Percentiles rank a stretch among this genome's conserved stretches.
phyloP scores from a whole-genome alignment of 1,140 invertebrate genomes.

The Zaprionus inermis region DNA sequence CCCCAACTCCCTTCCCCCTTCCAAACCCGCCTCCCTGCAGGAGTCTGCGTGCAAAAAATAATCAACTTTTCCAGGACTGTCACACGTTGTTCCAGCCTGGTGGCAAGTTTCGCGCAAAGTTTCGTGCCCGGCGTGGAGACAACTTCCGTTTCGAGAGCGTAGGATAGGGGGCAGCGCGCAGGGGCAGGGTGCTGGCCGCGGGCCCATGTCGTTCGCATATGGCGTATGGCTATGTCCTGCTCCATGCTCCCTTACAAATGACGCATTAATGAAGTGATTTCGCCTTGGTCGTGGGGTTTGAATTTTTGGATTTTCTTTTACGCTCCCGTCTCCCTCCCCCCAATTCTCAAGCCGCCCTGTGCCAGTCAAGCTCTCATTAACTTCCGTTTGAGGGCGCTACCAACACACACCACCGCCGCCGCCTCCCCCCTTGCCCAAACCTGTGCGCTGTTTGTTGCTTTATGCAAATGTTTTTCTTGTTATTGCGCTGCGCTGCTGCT shows the following conservation, averaged over 20 bases:
- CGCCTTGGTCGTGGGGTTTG: constrained; percentile 46
- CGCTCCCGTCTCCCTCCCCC: not conserved
- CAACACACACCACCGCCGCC: constrained; percentile 8
- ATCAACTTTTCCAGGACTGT: constrained; percentile 80
- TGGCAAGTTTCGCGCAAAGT: constrained; percentile 76
- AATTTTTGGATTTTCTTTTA: constrained; percentile 53
- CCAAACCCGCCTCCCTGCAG: not conserved
- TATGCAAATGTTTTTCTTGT: constrained; percentile 82
- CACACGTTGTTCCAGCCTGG: constrained; percentile 62
- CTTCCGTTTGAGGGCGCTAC: constrained; percentile 64
- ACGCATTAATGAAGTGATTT: constrained; percentile 81
- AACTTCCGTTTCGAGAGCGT: constrained; percentile 58
- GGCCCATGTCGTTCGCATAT: constrained; percentile 62
- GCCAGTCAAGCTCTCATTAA: constrained; percentile 64
- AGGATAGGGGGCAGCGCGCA: not conserved
- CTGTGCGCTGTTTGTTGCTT: constrained; percentile 68
- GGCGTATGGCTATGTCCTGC: constrained; percentile 42
- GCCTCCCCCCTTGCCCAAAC: constrained; percentile 6
- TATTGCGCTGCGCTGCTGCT: constrained; percentile 60
- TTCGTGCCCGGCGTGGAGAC: constrained; percentile 61
- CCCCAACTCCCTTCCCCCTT: not conserved
- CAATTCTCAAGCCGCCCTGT: not conserved
- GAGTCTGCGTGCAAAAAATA: constrained; percentile 70
- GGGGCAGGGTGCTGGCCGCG: constrained; percentile 44
- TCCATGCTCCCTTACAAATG: constrained; percentile 71